phyloP scores from a whole-genome alignment of 2,797 vertebrate genomes.

The Manis crassicaudata region DNA sequence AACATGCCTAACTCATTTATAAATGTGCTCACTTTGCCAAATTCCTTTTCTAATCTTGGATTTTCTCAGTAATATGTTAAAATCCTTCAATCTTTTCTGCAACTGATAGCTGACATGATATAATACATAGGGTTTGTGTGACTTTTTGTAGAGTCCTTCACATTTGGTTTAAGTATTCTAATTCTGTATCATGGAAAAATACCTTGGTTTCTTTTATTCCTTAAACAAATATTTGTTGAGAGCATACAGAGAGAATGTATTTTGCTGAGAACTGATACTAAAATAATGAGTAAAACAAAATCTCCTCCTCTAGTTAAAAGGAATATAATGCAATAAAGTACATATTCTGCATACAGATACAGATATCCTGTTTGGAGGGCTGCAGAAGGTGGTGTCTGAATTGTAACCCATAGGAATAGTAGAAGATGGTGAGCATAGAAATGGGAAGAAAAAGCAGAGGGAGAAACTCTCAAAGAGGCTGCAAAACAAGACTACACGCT shows the following conservation, averaged over 20 bases:
- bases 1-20: neutral
- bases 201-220: neutral
- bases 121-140: neutral
- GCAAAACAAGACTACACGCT: neutral
- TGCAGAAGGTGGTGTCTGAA: neutral
- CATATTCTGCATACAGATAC: neutral
- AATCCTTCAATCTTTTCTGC: neutral
- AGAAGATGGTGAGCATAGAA: neutral
- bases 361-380: neutral
- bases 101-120: neutral
- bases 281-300: neutral
- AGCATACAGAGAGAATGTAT: neutral
- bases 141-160: neutral
- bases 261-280: neutral
- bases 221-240: neutral
- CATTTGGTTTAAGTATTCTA: neutral
- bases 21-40: neutral
- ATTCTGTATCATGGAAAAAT: neutral
- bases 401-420: neutral
- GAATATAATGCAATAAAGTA: neutral
- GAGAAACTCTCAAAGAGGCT: neutral
- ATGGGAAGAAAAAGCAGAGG: neutral
- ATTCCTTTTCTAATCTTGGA: neutral
- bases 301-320: neutral
- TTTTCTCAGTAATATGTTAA: slow-evolving; percentile 20